Evolutionary conservation across 2,797 vertebrate genomes (phyloP).

Genomic region (Myoxocephalus aenaeus): DNA sequence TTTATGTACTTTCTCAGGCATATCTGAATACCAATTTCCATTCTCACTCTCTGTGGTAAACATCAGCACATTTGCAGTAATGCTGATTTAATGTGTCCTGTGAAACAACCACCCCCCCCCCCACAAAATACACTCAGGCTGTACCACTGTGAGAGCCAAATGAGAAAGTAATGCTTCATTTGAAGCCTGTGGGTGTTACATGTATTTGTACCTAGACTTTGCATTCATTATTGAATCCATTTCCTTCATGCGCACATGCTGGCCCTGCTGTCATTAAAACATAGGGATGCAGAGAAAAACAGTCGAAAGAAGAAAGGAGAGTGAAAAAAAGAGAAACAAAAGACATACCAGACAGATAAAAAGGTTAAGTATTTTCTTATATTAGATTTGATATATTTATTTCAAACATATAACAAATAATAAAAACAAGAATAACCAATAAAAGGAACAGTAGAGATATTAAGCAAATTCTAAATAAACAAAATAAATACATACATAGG

Average conservation of each 20-base stretch:
- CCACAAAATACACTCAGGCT: constrained; percentile 21
- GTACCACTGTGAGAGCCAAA: constrained; percentile 33
- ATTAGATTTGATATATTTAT: not conserved
- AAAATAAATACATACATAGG: not conserved
- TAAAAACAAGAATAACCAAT: not conserved
- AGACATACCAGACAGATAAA: not conserved
- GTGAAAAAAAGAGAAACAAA: not conserved
- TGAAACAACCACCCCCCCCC: constrained; percentile 43
- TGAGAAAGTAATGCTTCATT: constrained; percentile 59
- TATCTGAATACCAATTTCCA: constrained; percentile 6
- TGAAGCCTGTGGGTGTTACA: constrained; percentile 40
- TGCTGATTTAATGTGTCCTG: constrained; percentile 43
- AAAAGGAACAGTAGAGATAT: not conserved
- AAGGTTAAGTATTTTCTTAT: not conserved
- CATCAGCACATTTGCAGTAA: constrained; percentile 38
- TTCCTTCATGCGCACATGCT: constrained; percentile 22
- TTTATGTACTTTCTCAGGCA: constrained; percentile 11
- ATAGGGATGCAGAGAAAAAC: constrained; percentile 14
- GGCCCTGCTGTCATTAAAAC: constrained; percentile 18
- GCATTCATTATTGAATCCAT: constrained; percentile 39
- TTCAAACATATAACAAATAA: not conserved
- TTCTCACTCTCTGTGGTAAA: constrained; percentile 16
- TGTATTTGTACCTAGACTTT: constrained; percentile 42
- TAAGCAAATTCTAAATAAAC: not conserved
- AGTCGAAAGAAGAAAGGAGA: not conserved